Percentiles rank a stretch among this genome's conserved stretches.
Conservation (phyloP, 2,113 vertebrate species). For the Phainopepla nitens region DNA sequence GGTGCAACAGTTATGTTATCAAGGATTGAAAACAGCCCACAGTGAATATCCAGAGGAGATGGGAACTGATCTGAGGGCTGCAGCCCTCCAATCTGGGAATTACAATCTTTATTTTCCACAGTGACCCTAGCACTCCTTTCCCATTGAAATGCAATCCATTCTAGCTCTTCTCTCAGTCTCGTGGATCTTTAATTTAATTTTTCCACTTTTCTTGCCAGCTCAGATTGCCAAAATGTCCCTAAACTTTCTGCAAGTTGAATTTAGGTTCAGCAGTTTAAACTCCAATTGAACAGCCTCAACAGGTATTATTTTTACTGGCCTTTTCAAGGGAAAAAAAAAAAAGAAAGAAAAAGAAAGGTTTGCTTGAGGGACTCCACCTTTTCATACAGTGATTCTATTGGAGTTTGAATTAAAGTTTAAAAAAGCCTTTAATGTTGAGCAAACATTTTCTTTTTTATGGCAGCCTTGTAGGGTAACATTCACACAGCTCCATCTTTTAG, state of each 20-base stretch:
- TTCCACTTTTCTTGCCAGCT: neutral
- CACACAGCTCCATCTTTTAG: neutral
- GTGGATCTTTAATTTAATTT: neutral
- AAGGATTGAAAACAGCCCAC: neutral
- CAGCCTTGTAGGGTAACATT: neutral
- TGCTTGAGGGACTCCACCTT: neutral
- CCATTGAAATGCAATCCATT: neutral
- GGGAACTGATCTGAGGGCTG: neutral
- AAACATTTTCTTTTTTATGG: neutral
- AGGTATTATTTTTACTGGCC: neutral
- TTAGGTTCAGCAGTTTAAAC: neutral
- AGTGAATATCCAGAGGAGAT: neutral
- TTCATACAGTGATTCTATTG: neutral
- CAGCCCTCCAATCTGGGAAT: neutral
- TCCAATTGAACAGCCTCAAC: neutral
- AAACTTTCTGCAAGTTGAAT: neutral
- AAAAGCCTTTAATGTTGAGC: neutral
- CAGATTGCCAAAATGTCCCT: neutral
- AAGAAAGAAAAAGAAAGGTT: neutral
- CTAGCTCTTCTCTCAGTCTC: neutral
- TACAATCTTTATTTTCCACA: neutral
- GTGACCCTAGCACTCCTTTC: neutral
- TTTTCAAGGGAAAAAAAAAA: neutral
- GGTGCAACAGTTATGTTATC: neutral
- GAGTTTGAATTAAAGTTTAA: neutral